Conservation (phyloP, 2,113 vertebrate species). For the Callionymus lyra region DNA sequence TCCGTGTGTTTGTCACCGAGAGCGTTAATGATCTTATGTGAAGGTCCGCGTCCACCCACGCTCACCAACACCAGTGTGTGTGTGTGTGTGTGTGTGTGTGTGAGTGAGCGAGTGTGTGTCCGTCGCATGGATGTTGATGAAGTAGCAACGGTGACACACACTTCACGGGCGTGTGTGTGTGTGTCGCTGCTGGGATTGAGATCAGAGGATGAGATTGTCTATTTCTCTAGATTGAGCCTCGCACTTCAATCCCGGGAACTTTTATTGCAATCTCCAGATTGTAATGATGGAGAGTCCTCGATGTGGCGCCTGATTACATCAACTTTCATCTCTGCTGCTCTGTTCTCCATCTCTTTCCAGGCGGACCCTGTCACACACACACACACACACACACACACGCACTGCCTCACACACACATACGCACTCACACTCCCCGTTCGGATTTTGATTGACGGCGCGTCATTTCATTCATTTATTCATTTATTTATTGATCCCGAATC, state of each 20-base stretch:
- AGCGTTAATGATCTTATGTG: too few relatives aligned
- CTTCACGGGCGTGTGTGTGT: slow-evolving; percentile 50
- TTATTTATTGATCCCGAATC: slow-evolving; percentile 11
- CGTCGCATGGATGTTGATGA: slow-evolving; percentile 30
- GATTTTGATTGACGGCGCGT: slow-evolving; percentile 39
- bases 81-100: too few relatives aligned
- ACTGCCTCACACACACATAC: too few relatives aligned
- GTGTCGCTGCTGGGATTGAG: slow-evolving; percentile 52
- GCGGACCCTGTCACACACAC: slow-evolving; percentile 52
- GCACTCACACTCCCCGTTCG: slow-evolving; percentile 10
- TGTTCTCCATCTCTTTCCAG: slow-evolving; percentile 54
- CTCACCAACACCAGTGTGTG: too few relatives aligned
- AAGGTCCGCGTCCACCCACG: too few relatives aligned
- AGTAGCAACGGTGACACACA: slow-evolving; percentile 1
- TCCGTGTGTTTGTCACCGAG: too few relatives aligned
- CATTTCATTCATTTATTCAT: slow-evolving; percentile 25
- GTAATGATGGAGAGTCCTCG: slow-evolving; percentile 62
- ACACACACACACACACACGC: slow-evolving; percentile 8
- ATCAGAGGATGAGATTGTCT: slow-evolving; percentile 53
- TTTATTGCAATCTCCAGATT: slow-evolving; percentile 60
- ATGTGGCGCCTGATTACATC: slow-evolving; percentile 57
- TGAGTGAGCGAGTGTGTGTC: slow-evolving; percentile 39
- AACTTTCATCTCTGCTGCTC: slow-evolving; percentile 43
- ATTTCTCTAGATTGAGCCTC: slow-evolving; percentile 49
- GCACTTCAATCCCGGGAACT: slow-evolving; percentile 49